Percentiles rank a stretch among this genome's conserved stretches.
These are phyloP conservation scores for Aphelenchoides bicaudatus DNA, from an alignment of 2,888 invertebrate genomes.

Conservation along the genomic window DNA sequence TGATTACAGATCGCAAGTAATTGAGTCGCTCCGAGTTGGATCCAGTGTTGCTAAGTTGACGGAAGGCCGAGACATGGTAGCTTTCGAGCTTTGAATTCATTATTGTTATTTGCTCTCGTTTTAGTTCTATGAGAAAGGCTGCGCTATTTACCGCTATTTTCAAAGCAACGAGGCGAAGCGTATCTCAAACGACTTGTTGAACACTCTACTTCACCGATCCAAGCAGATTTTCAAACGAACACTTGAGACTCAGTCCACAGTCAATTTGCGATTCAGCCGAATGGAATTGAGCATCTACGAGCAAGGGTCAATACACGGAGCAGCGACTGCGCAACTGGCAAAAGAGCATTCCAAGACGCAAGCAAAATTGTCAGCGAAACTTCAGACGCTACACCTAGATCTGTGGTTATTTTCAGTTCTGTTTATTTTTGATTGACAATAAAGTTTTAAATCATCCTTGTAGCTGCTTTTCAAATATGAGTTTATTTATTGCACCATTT, in stretches of 20 bases:
- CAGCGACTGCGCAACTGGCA: conserved; percentile 7
- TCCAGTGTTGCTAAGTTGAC: too few relatives aligned
- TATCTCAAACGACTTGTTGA: background rate
- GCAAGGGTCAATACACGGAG: conserved; percentile 12
- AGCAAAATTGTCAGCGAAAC: background rate
- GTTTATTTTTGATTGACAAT: too few relatives aligned
- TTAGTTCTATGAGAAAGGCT: conserved; percentile 1
- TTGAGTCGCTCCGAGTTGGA: too few relatives aligned
- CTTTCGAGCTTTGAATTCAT: too few relatives aligned
- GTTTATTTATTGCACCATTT: too few relatives aligned
- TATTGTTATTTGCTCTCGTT: too few relatives aligned
- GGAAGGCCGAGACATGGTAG: background rate
- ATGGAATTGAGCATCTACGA: conserved; percentile 1
- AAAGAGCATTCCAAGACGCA: background rate
- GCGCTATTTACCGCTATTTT: background rate
- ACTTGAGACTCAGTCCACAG: background rate
- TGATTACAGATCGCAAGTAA: too few relatives aligned
- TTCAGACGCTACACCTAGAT: background rate
- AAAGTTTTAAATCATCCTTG: too few relatives aligned
- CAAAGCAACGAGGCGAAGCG: background rate
- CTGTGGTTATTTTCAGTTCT: too few relatives aligned
- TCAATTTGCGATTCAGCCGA: background rate
- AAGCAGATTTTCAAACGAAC: conserved; percentile 5
- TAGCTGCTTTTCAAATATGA: too few relatives aligned
- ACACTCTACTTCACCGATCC: background rate